Conservation (phyloP, 1,140 invertebrate species). For the Drosophila mayri region DNA sequence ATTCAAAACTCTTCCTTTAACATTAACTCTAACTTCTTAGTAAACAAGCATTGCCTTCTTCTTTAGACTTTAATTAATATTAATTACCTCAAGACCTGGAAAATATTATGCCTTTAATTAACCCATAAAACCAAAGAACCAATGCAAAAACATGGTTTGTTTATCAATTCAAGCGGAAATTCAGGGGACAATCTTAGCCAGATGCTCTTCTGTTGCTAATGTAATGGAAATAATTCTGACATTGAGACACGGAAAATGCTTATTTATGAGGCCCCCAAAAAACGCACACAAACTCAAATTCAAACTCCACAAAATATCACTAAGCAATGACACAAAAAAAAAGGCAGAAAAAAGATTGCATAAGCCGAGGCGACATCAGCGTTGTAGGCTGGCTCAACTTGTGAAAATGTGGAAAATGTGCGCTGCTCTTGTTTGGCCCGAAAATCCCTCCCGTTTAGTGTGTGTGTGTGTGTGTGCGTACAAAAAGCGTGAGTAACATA, state of each 20-base stretch:
- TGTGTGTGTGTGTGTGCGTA: conserved; percentile 22
- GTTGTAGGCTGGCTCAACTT: conserved; percentile 53
- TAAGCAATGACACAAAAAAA: conserved; percentile 11
- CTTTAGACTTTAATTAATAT: background rate
- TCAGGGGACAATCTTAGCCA: conserved; percentile 9
- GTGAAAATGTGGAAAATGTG: conserved; percentile 56
- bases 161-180: background rate
- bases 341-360: conserved; percentile 27
- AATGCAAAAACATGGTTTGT: background rate
- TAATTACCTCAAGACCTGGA: background rate
- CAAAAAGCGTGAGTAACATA: conserved; percentile 69
- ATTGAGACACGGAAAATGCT: conserved; percentile 56
- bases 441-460: conserved; percentile 24
- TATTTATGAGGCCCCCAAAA: conserved; percentile 63
- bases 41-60: background rate
- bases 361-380: conserved; percentile 38
- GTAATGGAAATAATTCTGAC: conserved; percentile 80
- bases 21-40: background rate
- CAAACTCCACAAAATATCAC: conserved; percentile 16
- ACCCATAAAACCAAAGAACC: background rate
- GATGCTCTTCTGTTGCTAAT: conserved; percentile 65
- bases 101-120: background rate
- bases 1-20: background rate
- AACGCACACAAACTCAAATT: conserved; percentile 1
- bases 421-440: conserved; percentile 40